A percentile compares a stretch with the other conserved stretches of the same genome.
Conservation (phyloP, 2,888 invertebrate genomes). For the Ligdia adustata region DNA sequence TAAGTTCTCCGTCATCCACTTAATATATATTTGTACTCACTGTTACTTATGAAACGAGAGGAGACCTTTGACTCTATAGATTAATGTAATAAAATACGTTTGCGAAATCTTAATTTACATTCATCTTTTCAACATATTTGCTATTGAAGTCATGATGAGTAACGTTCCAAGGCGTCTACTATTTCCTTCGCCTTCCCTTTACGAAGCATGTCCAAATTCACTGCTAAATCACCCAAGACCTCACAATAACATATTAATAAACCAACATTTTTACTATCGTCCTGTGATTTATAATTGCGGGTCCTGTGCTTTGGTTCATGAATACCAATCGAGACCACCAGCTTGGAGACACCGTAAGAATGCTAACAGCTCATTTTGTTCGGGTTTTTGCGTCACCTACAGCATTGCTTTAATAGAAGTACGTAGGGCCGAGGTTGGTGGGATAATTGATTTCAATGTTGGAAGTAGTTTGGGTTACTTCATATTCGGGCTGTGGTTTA, state of each 20-base stretch:
- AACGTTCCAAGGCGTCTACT: too few relatives aligned
- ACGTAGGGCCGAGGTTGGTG: neutral
- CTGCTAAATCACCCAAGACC: neutral
- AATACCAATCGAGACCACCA: conserved; percentile 49
- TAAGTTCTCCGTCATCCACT: too few relatives aligned
- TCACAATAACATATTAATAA: conserved; percentile 26
- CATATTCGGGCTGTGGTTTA: conserved; percentile 7
- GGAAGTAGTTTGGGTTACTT: conserved; percentile 10
- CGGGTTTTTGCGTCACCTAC: conserved; percentile 54
- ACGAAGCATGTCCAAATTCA: neutral
- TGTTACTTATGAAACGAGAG: too few relatives aligned
- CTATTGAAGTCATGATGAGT: too few relatives aligned
- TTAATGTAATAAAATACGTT: too few relatives aligned
- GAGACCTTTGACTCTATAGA: too few relatives aligned
- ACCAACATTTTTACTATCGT: conserved; percentile 31
- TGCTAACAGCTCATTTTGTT: conserved; percentile 25
- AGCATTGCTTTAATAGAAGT: conserved; percentile 35
- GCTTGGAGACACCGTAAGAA: conserved; percentile 26
- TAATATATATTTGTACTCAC: too few relatives aligned
- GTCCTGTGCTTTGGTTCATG: conserved; percentile 10
- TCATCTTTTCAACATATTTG: too few relatives aligned
- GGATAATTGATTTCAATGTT: conserved; percentile 12
- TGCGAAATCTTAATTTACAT: too few relatives aligned
- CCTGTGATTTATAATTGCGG: conserved; percentile 38
- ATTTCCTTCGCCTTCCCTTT: too few relatives aligned